Conservation (phyloP, 2,113 vertebrate species). For the sheep (Ovis aries) region DNA sequence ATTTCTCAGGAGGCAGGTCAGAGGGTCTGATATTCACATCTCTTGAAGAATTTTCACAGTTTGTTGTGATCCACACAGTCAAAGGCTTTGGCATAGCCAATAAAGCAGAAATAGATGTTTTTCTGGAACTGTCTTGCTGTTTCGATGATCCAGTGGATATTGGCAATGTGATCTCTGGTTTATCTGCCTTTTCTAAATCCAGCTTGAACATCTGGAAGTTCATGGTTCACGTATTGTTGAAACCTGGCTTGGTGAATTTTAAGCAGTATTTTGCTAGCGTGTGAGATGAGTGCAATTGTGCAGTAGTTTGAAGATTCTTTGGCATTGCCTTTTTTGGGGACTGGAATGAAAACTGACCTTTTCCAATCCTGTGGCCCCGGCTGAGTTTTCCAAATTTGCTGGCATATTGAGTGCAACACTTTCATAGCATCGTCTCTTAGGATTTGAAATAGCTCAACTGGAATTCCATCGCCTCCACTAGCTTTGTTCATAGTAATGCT, state of each 20-base stretch:
- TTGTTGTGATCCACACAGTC: background rate
- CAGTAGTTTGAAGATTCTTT: background rate
- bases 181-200: background rate
- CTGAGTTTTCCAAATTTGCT: background rate
- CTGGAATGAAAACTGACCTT: background rate
- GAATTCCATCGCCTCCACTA: background rate
- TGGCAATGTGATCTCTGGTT: background rate
- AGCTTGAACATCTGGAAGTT: background rate
- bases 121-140: background rate
- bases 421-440: background rate
- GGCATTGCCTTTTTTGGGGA: background rate
- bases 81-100: background rate
- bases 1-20: background rate
- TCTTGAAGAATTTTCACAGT: background rate
- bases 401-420: background rate
- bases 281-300: background rate
- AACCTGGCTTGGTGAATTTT: background rate
- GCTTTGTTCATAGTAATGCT: background rate
- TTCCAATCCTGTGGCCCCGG: background rate
- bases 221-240: accelerated
- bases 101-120: background rate
- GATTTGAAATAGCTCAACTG: background rate
- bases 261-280: background rate
- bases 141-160: accelerated
- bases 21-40: background rate